phyloP scores from a whole-genome alignment of 2,113 vertebrate species.

The Cricetomys ansorgei region DNA sequence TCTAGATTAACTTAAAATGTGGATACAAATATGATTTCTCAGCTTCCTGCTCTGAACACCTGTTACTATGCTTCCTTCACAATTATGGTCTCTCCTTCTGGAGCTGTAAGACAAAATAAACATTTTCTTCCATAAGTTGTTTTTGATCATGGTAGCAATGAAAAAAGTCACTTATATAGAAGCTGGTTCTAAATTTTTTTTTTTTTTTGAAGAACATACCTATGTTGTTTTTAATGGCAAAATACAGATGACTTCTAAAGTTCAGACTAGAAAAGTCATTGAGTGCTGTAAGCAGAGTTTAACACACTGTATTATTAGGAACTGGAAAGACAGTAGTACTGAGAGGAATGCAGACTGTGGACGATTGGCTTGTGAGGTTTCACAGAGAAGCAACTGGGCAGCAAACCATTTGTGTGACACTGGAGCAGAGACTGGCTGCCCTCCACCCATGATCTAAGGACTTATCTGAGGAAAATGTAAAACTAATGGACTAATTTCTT shows the following conservation, averaged over 20 bases:
- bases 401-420: neutral
- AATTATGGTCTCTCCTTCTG: neutral
- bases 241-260: neutral
- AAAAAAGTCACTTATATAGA: neutral
- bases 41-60: neutral
- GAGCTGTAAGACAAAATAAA: neutral
- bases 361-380: neutral
- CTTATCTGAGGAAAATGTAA: neutral
- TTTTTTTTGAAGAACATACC: neutral
- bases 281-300: neutral
- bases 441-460: too few relatives aligned
- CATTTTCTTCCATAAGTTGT: neutral
- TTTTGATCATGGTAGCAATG: neutral
- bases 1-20: neutral
- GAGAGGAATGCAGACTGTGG: too few relatives aligned
- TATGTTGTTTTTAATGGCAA: neutral
- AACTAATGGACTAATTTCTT: neutral
- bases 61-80: neutral
- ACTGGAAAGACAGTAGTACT: fast-evolving
- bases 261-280: too few relatives aligned
- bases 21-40: neutral
- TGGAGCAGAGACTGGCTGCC: neutral
- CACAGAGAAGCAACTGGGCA: neutral
- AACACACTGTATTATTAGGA: neutral
- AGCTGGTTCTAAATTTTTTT: neutral